Evolutionary conservation across 1,140 invertebrate species (phyloP), one percentile per base, ranked within the genome.

Genomic region (Lamellibrachia luymesi): DNA sequence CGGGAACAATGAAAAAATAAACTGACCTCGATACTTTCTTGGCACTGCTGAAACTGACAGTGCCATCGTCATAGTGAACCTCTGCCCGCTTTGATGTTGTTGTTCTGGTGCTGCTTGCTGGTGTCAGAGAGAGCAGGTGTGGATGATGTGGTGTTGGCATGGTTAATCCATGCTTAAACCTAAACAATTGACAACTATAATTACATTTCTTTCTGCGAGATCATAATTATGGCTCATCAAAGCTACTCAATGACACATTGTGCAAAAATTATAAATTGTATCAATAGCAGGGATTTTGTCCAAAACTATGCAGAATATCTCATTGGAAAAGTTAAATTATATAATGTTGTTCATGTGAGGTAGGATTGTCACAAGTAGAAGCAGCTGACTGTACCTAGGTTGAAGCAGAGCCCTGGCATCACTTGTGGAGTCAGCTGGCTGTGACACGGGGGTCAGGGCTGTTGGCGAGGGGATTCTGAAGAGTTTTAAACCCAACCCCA

Each of bases 21-120:
- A 91, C 90, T 91, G 17, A 49, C 38, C 90, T 91, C 10, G 49
- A 50, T 13, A 91, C 90, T 91, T 91, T 91, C 49, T 51, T 91
- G 22, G 64, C 64, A 17, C 64, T 80, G 64, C 64, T 80, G 25
- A 80, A 80, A 80, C 64, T 80, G 64, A 80, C 64, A 80, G 64
- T 80, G 64, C 64, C 64, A 80, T 80, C 64, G 17, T 80, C 64
- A 80, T 80, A 80, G 64, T 80, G 13, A 80, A 80, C 4, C 64
- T 80, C 64, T 2, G 64, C 17, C 64, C 64, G 64, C 13, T 80
- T 2, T 22, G 17, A 80, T 22, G 8, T 10, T 22, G 13, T 80
- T 0, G 64, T 80, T 80, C 64, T 80, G 13, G 25, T 22, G 13
- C 13, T 22, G 64, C 64, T 80, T 22, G 13, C 64, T 80, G 64